Evolutionary conservation across 2,113 vertebrate genomes (phyloP).

Genomic region (Syngnathus typhle): DNA sequence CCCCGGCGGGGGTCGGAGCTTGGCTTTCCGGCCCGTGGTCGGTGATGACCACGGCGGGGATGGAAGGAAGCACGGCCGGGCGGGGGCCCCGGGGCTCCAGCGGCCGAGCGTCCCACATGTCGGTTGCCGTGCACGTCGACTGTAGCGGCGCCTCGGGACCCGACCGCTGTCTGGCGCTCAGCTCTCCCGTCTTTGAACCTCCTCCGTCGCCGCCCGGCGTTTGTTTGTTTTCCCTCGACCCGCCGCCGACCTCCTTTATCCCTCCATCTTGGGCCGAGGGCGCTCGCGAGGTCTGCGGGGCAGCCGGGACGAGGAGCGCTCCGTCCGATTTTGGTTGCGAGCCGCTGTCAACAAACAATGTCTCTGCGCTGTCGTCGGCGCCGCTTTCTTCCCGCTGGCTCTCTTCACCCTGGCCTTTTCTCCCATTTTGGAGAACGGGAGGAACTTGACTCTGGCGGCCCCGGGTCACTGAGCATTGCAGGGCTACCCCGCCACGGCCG

Average conservation of each 20-base stretch:
- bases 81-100: conserved; percentile 15
- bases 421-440: conserved; percentile 65
- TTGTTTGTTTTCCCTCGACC: conserved; percentile 26
- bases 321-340: conserved; percentile 29
- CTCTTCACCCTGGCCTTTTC: conserved; percentile 39
- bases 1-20: conserved; percentile 50
- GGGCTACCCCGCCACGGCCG: conserved; percentile 21
- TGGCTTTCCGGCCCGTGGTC: conserved; percentile 77
- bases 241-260: conserved; percentile 7
- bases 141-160: conserved; percentile 20
- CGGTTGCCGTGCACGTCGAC: conserved; percentile 9
- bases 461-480: conserved; percentile 45
- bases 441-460: conserved; percentile 30
- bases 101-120: conserved; percentile 15
- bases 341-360: conserved; percentile 29
- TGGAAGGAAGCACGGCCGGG: conserved; percentile 43
- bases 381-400: conserved; percentile 20
- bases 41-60: conserved; percentile 87
- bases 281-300: conserved; percentile 17
- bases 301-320: conserved; percentile 3
- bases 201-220: conserved; percentile 21
- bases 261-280: conserved; percentile 3
- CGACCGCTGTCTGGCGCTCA: background rate
- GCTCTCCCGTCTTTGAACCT: conserved; percentile 2
- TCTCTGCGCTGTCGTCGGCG: conserved; percentile 28